Conservation (phyloP, 2,888 invertebrate species). For the Drosophila barbarae region DNA sequence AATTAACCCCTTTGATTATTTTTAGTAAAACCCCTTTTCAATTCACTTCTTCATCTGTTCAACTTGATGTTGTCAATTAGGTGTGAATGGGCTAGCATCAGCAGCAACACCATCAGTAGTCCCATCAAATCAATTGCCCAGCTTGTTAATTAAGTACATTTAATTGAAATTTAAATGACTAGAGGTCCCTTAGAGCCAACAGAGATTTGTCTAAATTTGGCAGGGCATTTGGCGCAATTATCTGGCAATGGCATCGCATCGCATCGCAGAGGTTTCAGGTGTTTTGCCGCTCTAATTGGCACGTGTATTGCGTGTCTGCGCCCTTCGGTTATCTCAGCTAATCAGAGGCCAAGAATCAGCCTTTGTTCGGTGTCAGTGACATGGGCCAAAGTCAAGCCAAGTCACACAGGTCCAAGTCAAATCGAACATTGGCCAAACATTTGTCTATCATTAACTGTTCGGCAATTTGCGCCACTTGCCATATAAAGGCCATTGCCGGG, state of each 20-base stretch:
- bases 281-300: slow-evolving; percentile 54
- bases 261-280: slow-evolving; percentile 27
- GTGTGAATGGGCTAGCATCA: slow-evolving; percentile 22
- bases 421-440: slow-evolving; percentile 50
- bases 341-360: slow-evolving; percentile 15
- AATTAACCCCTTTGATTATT: slow-evolving; percentile 1
- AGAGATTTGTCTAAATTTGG: slow-evolving; percentile 45
- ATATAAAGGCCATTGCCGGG: slow-evolving; percentile 37
- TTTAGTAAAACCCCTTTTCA: neutral
- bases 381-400: slow-evolving; percentile 10
- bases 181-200: slow-evolving; percentile 10
- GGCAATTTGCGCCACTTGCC: slow-evolving; percentile 50
- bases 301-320: slow-evolving; percentile 44
- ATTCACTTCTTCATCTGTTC: neutral
- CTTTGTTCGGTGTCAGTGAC: slow-evolving; percentile 39
- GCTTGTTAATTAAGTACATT: slow-evolving; percentile 50
- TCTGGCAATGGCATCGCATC: slow-evolving; percentile 9
- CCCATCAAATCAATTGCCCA: slow-evolving; percentile 36
- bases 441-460: slow-evolving; percentile 61
- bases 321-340: slow-evolving; percentile 33
- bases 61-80: slow-evolving; percentile 23
- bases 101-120: slow-evolving; percentile 7
- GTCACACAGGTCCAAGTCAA: slow-evolving; percentile 13
- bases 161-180: slow-evolving; percentile 47
- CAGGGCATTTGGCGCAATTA: slow-evolving; percentile 36